Base-by-base conservation (phyloP, 2,113 vertebrate species). In the Scytalopus superciliaris region DNA sequence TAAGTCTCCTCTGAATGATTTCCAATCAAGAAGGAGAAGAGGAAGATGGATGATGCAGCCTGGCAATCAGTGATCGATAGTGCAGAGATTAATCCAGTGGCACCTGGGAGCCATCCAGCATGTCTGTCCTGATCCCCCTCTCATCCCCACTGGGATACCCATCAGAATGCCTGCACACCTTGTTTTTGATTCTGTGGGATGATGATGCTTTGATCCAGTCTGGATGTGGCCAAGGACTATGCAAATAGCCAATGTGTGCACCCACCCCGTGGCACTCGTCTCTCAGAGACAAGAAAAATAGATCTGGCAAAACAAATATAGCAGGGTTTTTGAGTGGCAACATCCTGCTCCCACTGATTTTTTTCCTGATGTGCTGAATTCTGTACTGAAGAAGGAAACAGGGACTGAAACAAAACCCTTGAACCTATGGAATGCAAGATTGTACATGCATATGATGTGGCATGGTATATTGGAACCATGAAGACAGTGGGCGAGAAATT, bases 1-100 rank as follows among this genome's bases (percentile, higher is more conserved):
- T 93, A 89, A 93, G 60, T 84, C 53, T 92, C 37, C 76, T 84
- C 30, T 84, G 69, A 95, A 94, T 55, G 86, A 95, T 94, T 94
- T 96, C 82, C 84, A 74, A n/a, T 91, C 85, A 93, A 73, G 50
- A 28, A 5, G 35, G 22, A 59, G 64, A 75, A 39, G 25, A 44
- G 25, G 42, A 93, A 86, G 80, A 93, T 19, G 23, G 64, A 79
- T 64, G 27, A 56, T 66, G 24, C 45, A 84, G 85, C n/a, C 68
- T 59, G 59, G 27, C 5, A 8, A 77, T 84, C 42, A 77, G 90
- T 28, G 52, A 83, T 92, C 25, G 0, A 84, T 92, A 89, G 5
- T 2, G 1, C 31, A 47, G 52, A 62, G 47, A 76, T 49, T 30
- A 35, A 47, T 74, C 59, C 67, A n/a, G 5, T 1, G 7, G 39